Evolutionary conservation across 2,797 vertebrate species (phyloP).

Genomic region (Epinephelus malabaricus): DNA sequence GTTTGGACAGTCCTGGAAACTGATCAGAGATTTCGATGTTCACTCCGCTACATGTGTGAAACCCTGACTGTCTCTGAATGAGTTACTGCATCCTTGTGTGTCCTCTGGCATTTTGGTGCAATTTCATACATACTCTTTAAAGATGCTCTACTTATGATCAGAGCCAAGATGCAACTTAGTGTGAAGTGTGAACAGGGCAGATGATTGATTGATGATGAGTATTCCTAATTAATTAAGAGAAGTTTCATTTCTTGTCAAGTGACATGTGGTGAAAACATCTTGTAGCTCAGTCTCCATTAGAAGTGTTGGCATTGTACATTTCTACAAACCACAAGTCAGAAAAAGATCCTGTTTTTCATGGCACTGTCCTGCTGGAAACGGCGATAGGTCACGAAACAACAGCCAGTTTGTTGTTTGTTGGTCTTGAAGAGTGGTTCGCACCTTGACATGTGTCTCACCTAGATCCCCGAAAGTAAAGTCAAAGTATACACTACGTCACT

Average conservation of each 20-base stretch:
- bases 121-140: neutral
- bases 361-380: no score
- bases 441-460: no score
- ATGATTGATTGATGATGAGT: neutral
- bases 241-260: constrained; percentile 1
- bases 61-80: neutral
- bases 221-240: neutral
- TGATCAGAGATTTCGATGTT: neutral
- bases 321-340: no score
- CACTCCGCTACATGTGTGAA: neutral
- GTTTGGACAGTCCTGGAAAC: neutral
- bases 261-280: neutral
- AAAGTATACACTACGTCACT: no score
- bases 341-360: no score
- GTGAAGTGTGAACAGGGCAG: neutral
- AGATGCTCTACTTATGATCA: neutral
- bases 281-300: no score
- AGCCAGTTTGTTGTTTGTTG: no score
- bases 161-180: neutral
- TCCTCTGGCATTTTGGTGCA: neutral
- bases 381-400: no score
- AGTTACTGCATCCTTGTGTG: neutral
- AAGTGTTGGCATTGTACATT: no score
- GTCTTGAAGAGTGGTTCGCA: no score
- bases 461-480: no score